phyloP scores from a whole-genome alignment of 2,113 vertebrate genomes.

The Echinops telfairi region DNA sequence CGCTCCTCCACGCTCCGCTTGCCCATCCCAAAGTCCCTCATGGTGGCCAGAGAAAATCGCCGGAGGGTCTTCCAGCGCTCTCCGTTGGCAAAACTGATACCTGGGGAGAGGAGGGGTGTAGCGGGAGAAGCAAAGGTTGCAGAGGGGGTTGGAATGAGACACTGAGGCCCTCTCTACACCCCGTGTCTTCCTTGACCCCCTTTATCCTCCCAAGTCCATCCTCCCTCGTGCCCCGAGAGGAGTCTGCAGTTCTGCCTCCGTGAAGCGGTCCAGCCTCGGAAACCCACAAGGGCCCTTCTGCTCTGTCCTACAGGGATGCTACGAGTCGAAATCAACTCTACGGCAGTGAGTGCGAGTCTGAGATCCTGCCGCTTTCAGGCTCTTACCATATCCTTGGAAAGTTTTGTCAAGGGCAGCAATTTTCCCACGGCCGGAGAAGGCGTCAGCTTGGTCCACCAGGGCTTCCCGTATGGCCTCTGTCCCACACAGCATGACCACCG shows the following conservation, averaged over 20 bases:
- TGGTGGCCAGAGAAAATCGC: slow-evolving; percentile 83
- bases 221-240: not conserved
- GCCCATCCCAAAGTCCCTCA: slow-evolving; percentile 88
- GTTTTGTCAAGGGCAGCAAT: not conserved
- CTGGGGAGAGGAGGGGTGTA: not conserved
- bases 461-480: slow-evolving; percentile 77
- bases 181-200: rapidly evolving
- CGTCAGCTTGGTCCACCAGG: slow-evolving; percentile 77
- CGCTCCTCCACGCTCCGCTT: slow-evolving; percentile 82
- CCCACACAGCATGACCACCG: slow-evolving; percentile 76
- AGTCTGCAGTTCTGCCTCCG: too few species aligned
- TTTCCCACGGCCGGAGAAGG: slow-evolving; percentile 70
- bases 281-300: too few species aligned
- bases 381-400: slow-evolving; percentile 75
- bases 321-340: too few species aligned
- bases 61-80: slow-evolving; percentile 84
- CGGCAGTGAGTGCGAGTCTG: too few species aligned
- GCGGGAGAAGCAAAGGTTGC: not conserved
- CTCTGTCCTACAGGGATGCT: too few species aligned
- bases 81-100: slow-evolving; percentile 79
- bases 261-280: too few species aligned
- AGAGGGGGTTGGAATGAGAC: not conserved
- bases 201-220: not conserved
- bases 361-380: too few species aligned
- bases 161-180: not conserved